Base-by-base conservation (phyloP, 2,113 vertebrate species). In the Albula glossodonta region DNA sequence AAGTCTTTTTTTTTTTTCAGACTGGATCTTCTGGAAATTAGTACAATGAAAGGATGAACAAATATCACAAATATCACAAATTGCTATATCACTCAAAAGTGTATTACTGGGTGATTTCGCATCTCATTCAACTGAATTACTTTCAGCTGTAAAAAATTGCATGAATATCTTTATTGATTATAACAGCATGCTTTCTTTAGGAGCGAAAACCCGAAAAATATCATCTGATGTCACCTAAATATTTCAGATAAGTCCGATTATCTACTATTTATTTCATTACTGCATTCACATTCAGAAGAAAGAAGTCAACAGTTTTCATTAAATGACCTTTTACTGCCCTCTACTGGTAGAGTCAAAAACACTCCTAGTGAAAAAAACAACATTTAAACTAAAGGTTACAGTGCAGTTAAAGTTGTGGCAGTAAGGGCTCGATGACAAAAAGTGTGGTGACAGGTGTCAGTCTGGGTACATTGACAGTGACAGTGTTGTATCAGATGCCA, bases 281-380 rank as follows among this genome's bases (percentile, higher is more conserved):
- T 53, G 60, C 56, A 48, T 15, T 41, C 4, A 13, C 52, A 53
- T 56, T 41, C 13, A 25, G 85, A 82, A 85, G 1, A 49, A 22
- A 78, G 41, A 77, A 1, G 31, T 41, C 31, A 25, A 49, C 60
- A n/a, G 53, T 22, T 63, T 19, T 66, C 60, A 66, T 66, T 66
- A 22, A 9, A 10, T 53, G 60, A 70, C 1, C 2, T 86, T 90
- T 83, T 93, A 90, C 91, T 93, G 89, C 90, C 92, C 93, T 94
- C 95, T 95, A 83, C 87, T 95, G 95, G 93, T 51, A 6, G 41
- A 0, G 81, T 48, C 8, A 49, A 80, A 84, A 15, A 51, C 70
- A 51, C 9, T 50, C 48, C 22, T 74, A 8, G 70, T 22, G 51
- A 22, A 15, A 49, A 48, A 60, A 82, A 13, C 2, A 2, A 11